phyloP scores from a whole-genome alignment of 2,888 invertebrate genomes.

The Cataglyphis cursor region DNA sequence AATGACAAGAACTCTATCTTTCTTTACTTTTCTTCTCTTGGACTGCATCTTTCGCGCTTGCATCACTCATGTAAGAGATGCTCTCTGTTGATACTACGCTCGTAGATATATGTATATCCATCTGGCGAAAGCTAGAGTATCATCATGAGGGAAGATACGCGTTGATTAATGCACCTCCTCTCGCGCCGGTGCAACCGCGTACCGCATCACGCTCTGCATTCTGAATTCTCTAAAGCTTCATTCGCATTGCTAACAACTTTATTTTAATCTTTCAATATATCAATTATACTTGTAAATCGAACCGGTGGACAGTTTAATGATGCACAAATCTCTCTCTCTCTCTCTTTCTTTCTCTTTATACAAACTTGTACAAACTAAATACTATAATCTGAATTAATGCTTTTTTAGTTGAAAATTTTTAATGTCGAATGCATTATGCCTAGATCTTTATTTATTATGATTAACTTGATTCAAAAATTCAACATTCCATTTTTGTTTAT shows the following conservation, averaged over 20 bases:
- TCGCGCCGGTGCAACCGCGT: conserved; percentile 56
- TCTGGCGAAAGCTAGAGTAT: background rate
- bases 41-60: conserved; percentile 11
- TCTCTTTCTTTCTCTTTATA: no score
- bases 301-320: no score
- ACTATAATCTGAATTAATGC: background rate
- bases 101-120: conserved; percentile 13
- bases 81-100: conserved; percentile 18
- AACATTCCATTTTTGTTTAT: background rate
- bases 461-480: background rate
- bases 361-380: background rate
- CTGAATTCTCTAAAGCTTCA: background rate
- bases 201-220: conserved; percentile 8
- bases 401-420: no score
- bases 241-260: background rate
- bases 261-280: no score
- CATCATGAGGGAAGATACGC: conserved; percentile 46
- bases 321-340: no score
- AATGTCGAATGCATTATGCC: no score
- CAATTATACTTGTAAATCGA: no score
- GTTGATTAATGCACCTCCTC: conserved; percentile 66
- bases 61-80: conserved; percentile 57
- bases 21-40: conserved; percentile 9
- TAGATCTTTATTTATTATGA: background rate
- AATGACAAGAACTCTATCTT: conserved; percentile 65